These are phyloP conservation scores for Heliconius melpomene DNA, from an alignment of 1,140 invertebrate genomes.

Conservation along the genomic window DNA sequence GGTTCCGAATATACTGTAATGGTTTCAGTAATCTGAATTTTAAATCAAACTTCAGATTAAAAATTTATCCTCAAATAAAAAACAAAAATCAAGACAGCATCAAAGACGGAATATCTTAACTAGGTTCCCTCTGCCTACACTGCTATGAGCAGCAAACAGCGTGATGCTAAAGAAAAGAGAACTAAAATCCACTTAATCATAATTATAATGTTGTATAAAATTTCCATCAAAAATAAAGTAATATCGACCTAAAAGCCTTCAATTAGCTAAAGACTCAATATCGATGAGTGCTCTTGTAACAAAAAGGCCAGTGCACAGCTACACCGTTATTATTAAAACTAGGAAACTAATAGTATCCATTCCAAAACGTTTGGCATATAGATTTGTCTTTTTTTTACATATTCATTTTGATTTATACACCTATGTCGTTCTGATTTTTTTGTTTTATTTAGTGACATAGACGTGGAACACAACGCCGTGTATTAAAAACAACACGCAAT, in stretches of 20 bases:
- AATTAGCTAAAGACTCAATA: conserved; percentile 48
- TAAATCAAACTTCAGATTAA: no score
- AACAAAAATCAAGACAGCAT: no score
- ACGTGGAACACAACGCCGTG: no score
- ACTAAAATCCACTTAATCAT: neutral
- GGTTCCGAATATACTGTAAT: no score
- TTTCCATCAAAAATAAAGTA: conserved; percentile 9
- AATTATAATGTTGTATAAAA: neutral
- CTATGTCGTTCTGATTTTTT: no score
- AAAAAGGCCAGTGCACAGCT: conserved; percentile 19
- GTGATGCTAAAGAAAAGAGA: neutral
- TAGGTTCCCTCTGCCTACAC: neutral
- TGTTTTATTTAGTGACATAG: no score
- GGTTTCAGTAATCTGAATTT: no score
- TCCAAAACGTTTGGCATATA: neutral
- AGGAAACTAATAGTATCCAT: neutral
- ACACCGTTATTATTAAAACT: neutral
- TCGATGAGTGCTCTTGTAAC: conserved; percentile 37
- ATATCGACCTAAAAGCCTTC: conserved; percentile 39
- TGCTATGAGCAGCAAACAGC: neutral
- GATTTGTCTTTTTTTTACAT: neutral
- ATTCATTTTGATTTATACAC: no score
- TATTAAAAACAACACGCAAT: no score
- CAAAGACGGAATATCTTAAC: neutral
- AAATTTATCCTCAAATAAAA: no score